phyloP scores from a whole-genome alignment of 2,888 invertebrate genomes.

The Perizoma flavofasciatum region DNA sequence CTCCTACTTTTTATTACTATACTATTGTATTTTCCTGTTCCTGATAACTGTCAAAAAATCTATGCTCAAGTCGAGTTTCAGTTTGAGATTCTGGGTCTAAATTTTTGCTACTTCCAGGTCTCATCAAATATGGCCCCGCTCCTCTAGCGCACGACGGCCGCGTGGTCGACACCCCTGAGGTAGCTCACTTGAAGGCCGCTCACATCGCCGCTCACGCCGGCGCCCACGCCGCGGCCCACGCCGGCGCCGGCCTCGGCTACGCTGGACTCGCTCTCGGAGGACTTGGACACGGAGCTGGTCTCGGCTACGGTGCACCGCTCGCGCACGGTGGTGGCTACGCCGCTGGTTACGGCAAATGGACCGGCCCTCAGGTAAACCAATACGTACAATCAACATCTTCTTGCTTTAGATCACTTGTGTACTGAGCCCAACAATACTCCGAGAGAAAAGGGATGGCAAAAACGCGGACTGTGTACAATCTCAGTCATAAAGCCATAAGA shows the following conservation, averaged over 20 bases:
- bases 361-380: conserved; percentile 61
- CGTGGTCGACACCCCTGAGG: conserved; percentile 81
- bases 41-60: no score
- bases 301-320: conserved; percentile 51
- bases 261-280: conserved; percentile 37
- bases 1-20: no score
- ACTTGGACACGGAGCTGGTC: conserved; percentile 21
- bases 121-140: conserved; percentile 78
- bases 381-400: no score
- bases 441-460: no score
- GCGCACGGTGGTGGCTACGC: conserved; percentile 55
- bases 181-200: conserved; percentile 83
- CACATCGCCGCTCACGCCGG: conserved; percentile 78
- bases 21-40: no score
- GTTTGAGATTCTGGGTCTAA: no score
- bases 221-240: conserved; percentile 61
- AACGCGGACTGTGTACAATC: no score
- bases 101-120: conserved; percentile 54
- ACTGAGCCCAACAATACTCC: no score
- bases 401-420: no score
- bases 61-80: no score
- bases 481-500: no score
- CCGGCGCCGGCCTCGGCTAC: conserved; percentile 48
- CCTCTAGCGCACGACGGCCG: conserved; percentile 79
- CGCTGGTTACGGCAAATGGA: conserved; percentile 77